Percentiles rank a stretch among this genome's conserved stretches.
These are phyloP conservation scores for Gastracanthus pulcherrimus DNA, from an alignment of 2,888 invertebrate species.

Conservation along the genomic window DNA sequence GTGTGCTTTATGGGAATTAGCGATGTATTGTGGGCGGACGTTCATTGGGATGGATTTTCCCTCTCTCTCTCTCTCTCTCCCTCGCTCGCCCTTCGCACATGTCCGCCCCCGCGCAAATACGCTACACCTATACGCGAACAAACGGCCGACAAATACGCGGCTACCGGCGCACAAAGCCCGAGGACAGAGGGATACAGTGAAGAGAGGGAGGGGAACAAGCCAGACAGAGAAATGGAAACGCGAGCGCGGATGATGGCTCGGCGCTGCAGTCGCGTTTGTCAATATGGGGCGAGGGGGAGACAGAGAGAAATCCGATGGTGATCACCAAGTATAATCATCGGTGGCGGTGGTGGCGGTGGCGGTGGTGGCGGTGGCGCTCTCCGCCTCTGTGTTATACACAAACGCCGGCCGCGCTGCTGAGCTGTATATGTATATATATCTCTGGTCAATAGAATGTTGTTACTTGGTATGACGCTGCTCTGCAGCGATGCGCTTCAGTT, in stretches of 20 bases:
- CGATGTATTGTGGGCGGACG: constrained; percentile 75
- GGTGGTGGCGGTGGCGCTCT: background rate
- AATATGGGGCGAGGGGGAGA: constrained; percentile 63
- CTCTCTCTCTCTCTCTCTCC: too few relatives aligned
- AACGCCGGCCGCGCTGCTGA: background rate
- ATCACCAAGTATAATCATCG: constrained; percentile 75
- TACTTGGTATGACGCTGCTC: constrained; percentile 5
- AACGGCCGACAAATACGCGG: constrained; percentile 7
- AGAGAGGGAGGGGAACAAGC: background rate
- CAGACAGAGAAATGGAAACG: constrained; percentile 57
- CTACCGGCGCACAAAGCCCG: constrained; percentile 52
- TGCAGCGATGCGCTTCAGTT: background rate
- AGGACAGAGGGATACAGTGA: constrained; percentile 52
- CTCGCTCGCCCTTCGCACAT: constrained; percentile 40
- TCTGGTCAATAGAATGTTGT: constrained; percentile 43
- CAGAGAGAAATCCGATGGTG: constrained; percentile 64
- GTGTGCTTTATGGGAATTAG: constrained; percentile 76
- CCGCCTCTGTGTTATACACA: background rate
- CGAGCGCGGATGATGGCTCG: constrained; percentile 64
- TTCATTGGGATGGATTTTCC: constrained; percentile 69
- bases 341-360: background rate
- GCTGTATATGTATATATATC: background rate
- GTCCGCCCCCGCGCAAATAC: constrained; percentile 11
- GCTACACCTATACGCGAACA: constrained; percentile 22
- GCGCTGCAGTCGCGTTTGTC: constrained; percentile 73